Base-by-base conservation (phyloP, 2,888 invertebrate species). In the Mactromeris polynyma region DNA sequence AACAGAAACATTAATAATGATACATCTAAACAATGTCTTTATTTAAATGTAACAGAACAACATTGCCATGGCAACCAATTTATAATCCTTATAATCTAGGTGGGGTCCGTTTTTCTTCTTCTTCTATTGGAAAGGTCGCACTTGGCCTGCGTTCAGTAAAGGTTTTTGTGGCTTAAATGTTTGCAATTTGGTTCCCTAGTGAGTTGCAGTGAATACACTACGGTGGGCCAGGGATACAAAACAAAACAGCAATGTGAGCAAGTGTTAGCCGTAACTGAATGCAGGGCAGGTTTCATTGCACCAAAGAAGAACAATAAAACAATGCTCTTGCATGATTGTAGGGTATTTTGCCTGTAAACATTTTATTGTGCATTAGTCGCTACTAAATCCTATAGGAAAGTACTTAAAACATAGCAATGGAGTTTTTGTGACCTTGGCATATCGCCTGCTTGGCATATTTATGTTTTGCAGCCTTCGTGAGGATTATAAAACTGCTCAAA, bases 391-490 rank as follows among this genome's bases (percentile, higher is more conserved):
- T 33, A 36, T 17, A 36, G 73, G 26, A 73, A 33, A 73, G 33
- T 73, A 36, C 73, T 73, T 73, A 33, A 36, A 73, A 33, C 17
- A 33, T 3, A 33, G 26, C 26, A 33, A 73, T 73, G 73, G 2
- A 73, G 73, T 33, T 73, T 73, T 73, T 73, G 73, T 73, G 33
- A 33, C 73, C 73, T 36, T 73, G 73, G 73, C 73, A 33, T 73
- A 73, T 73, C 73, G 73, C 73, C 73, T 73, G 73, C 36, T 36
- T 73, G 73, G 36, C 73, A 73, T 33, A 36, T 73, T 73, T 36
- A 73, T 73, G 73, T 2, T 33, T 36, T 73, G 36, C n/a, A 73
- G 2, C 26, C n/a, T 73, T 73, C 73, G 14, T 3, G 73, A 73
- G 36, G 73, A 64, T n/a, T 26, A 64, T 64, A 64, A 64, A 64